Evolutionary conservation across 2,888 invertebrate genomes (phyloP), one percentile per base, ranked within the genome.

Genomic region (Tachina lurida): DNA sequence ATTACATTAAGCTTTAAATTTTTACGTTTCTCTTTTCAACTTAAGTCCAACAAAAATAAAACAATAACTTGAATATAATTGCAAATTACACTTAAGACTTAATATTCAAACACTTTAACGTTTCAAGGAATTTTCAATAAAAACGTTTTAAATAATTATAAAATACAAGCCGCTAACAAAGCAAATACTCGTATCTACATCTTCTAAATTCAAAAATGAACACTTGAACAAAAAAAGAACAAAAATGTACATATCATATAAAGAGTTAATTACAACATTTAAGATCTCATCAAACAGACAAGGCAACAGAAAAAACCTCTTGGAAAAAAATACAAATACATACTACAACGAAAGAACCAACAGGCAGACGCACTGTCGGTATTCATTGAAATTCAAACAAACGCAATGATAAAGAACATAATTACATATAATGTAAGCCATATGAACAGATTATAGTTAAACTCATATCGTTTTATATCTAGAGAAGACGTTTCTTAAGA

Each of bases 391-490:
- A 31, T 31, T 31, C 31, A 31, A 31, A 31, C 7, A 31, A 31
- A 31, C 54, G n/a, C 54, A 39, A 47, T 63, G 39, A 63, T 63
- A 62, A 82, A 56, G 56, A 75, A 70, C 45, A 75, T 82, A 82
- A 75, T 82, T 76, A n/a, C n/a, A n/a, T n/a, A 82, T 82, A 82
- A 82, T 76, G 70, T 76, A 70, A 82, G 63, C 76, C 82, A 82
- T 63, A 63, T 58, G 54, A 43, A 74, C 67, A 82, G 75, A 75
- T 81, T 54, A 70, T 52, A 79, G n/a, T 43, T 15, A 52, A 12
- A 71, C 43, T 19, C 45, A 52, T 49, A 78, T 68, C 58, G 19
- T 68, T 60, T 60, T 17, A 19, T 17, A 39, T 70, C 47, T 43
- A 15, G 12, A 80, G 41, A 58, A 67, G 47, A 74, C 15, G 31